Conservation (phyloP, 1,140 invertebrate species). For the Scaptodrosophila lebanonensis region DNA sequence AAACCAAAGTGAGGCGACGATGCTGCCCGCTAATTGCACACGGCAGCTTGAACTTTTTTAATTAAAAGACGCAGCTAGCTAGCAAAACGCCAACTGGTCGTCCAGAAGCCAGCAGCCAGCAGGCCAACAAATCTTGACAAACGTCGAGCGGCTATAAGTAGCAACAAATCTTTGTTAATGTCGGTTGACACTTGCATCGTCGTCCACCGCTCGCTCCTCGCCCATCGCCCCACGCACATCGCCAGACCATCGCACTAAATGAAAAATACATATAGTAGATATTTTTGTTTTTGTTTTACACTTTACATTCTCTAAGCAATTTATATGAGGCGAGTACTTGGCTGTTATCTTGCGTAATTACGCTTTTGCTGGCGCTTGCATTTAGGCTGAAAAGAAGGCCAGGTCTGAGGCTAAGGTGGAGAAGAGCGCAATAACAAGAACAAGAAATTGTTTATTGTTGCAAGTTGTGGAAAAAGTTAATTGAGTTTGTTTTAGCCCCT, state of each 20-base stretch:
- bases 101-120: too few relatives aligned
- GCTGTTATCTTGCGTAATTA: constrained; percentile 70
- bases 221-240: background rate
- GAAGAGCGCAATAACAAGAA: too few relatives aligned
- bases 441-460: constrained; percentile 72
- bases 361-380: constrained; percentile 32
- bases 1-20: too few relatives aligned
- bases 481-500: constrained; percentile 67
- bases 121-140: constrained; percentile 51
- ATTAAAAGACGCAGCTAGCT: constrained; percentile 61
- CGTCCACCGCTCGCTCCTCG: too few relatives aligned
- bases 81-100: too few relatives aligned
- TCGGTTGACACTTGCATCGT: constrained; percentile 47
- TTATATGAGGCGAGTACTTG: constrained; percentile 61
- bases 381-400: constrained; percentile 22
- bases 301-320: constrained; percentile 72
- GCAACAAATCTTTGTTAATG: constrained; percentile 73
- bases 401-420: too few relatives aligned
- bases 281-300: constrained; percentile 23
- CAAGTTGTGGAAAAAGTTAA: constrained; percentile 63
- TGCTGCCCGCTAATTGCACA: constrained; percentile 48
- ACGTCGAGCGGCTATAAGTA: constrained; percentile 43
- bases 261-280: constrained; percentile 57
- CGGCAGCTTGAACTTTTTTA: constrained; percentile 58
- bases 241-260: constrained; percentile 30